These are phyloP conservation scores for Drosophila repletoides DNA, from an alignment of 1,140 invertebrate genomes.

Conservation along the genomic window DNA sequence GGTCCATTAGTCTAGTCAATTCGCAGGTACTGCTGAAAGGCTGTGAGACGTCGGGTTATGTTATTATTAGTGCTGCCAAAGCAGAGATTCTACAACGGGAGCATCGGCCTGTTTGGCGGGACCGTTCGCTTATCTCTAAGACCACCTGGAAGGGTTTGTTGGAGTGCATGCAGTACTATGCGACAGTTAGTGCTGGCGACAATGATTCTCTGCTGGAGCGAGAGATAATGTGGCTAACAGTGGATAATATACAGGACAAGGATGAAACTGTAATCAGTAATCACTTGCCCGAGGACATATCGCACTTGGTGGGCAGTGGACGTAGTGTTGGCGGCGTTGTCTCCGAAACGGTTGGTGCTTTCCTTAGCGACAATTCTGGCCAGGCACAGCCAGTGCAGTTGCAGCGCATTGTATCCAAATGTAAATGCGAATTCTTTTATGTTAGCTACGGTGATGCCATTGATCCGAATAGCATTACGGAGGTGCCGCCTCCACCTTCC, in stretches of 20 bases:
- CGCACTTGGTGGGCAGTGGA: slow-evolving; percentile 95
- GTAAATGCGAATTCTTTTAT: slow-evolving; percentile 99
- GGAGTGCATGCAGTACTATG: slow-evolving; percentile 99
- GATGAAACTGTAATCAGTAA: slow-evolving; percentile 91
- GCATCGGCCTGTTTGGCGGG: slow-evolving; percentile 95
- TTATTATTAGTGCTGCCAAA: slow-evolving; percentile 97
- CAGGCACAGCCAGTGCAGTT: slow-evolving; percentile 85
- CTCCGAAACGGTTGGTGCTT: slow-evolving; percentile 94
- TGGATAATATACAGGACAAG: slow-evolving; percentile 95
- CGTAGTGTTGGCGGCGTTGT: slow-evolving; percentile 98
- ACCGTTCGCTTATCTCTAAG: slow-evolving; percentile 94
- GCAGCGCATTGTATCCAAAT: slow-evolving; percentile 97
- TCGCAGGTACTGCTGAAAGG: slow-evolving; percentile 98
- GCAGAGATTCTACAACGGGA: slow-evolving; percentile 95
- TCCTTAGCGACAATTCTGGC: slow-evolving; percentile 84
- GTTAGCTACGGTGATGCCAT: slow-evolving; percentile 95
- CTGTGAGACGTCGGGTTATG: slow-evolving; percentile 97
- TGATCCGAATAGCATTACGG: slow-evolving; percentile 86
- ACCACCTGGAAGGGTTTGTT: slow-evolving; percentile 97
- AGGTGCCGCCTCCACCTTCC: slow-evolving; percentile 87
- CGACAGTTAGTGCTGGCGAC: slow-evolving; percentile 94
- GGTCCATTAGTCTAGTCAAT: slow-evolving; percentile 94
- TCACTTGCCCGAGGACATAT: slow-evolving; percentile 91
- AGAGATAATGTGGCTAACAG: slow-evolving; percentile 97
- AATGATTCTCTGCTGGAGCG: slow-evolving; percentile 88